Evolutionary conservation across 1,140 invertebrate species (phyloP), one percentile per base, ranked within the genome.

Genomic region (Dryas iulia): DNA sequence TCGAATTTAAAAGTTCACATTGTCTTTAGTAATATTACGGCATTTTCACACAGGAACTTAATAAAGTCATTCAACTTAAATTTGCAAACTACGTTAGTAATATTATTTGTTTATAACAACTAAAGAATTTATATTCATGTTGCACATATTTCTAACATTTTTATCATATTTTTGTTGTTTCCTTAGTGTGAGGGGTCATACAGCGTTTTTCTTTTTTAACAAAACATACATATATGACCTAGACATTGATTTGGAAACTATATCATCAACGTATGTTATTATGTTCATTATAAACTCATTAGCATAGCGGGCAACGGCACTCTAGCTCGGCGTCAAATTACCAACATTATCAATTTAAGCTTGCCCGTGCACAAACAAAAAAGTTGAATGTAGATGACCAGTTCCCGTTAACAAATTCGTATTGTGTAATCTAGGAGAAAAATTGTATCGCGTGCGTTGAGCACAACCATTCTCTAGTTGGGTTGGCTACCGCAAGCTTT

Each of bases 291-390:
- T 91, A 91, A 91, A 87, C 81, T 88, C 87, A 91, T 91, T 91
- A 91, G 89, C 80, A 81, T 87, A 83, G 81, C 87, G 84, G 77
- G 79, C 84, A 90, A 91, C 87, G 87, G 89, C 84, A 88, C 84
- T 90, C 80, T 77, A 62, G 72, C 66, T 79, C 82, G 78, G 74
- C 84, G 84, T 86, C 87, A 90, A 91, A 91, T 91, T 89, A 91
- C 89, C 86, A 84, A 84, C 87, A 91, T 90, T 91, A 91, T 89
- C 87, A 91, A 88, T 87, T 89, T 89, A 89, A 87, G 84, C 82
- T 77, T 74, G 79, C 83, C 74, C 75, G 82, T 81, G 76, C 83
- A 89, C 83, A 90, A 87, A 90, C 83, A 91, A 91, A 91, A 90
- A 91, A 88, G 79, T 80, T 79, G 82, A 87, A 85, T 86, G 85